Conservation (phyloP, 2,113 vertebrate genomes). For the Semnornis frantzii region DNA sequence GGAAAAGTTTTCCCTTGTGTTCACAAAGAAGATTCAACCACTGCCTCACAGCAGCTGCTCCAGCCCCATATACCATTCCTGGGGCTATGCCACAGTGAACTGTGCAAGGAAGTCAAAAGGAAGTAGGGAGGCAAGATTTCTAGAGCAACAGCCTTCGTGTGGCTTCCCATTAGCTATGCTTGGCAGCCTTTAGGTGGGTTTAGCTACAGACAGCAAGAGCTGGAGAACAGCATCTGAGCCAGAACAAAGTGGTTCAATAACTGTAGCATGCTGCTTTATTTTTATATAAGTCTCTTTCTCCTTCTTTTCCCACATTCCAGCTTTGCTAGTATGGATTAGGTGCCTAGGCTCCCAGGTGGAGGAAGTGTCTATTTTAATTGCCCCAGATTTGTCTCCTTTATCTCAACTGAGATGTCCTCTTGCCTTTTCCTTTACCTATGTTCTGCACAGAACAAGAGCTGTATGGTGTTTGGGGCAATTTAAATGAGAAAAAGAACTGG, state of each 20-base stretch:
- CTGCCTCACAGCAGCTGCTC: background rate
- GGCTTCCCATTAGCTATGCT: background rate
- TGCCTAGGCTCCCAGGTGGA: background rate
- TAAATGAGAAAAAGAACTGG: background rate
- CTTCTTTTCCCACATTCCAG: background rate
- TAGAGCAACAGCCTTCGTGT: background rate
- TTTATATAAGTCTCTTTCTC: background rate
- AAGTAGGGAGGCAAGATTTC: background rate
- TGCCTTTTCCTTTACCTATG: background rate
- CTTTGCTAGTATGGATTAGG: background rate
- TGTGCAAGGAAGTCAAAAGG: background rate
- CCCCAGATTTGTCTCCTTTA: background rate
- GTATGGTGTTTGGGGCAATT: background rate
- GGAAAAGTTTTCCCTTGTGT: no score
- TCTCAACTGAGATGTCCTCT: background rate
- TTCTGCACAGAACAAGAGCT: background rate
- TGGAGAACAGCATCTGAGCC: background rate
- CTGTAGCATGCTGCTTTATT: background rate
- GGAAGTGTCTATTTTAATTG: background rate
- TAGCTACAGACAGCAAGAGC: background rate
- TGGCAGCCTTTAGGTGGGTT: background rate
- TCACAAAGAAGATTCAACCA: background rate
- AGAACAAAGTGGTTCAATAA: background rate
- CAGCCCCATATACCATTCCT: background rate
- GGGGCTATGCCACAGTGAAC: rapidly evolving